These are phyloP conservation scores for Onychomys torridus DNA, from an alignment of 2,797 vertebrate species.

Conservation along the genomic window DNA sequence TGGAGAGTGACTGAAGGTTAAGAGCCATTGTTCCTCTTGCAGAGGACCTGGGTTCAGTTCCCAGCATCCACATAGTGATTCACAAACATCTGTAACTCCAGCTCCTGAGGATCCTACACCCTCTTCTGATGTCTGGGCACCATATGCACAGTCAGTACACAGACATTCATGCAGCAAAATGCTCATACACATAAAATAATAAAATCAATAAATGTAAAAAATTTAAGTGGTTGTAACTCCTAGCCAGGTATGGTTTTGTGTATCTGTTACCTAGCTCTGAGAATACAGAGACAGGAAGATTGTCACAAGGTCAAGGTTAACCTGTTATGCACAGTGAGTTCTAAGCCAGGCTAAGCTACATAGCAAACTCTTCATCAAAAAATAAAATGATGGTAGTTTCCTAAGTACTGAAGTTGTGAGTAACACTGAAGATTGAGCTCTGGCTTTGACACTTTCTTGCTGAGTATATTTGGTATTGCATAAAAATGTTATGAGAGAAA, in stretches of 20 bases:
- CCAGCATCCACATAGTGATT: background rate
- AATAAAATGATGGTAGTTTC: conserved; percentile 16
- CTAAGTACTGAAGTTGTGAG: conserved; percentile 22
- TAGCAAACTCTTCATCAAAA: background rate
- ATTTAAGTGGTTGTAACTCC: background rate
- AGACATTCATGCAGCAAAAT: background rate
- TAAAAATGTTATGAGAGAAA: conserved; percentile 21
- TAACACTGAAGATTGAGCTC: background rate
- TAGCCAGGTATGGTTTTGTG: background rate
- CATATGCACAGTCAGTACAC: background rate
- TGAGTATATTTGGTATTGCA: background rate
- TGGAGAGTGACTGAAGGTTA: background rate
- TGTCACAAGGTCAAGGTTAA: background rate
- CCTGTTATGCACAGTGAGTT: background rate
- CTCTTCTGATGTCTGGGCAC: background rate
- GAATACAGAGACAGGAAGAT: background rate
- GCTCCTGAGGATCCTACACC: background rate
- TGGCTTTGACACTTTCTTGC: background rate
- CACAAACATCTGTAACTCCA: background rate
- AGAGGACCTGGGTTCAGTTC: background rate
- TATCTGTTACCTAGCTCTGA: background rate
- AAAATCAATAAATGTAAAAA: background rate
- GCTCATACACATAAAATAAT: background rate
- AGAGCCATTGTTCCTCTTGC: background rate
- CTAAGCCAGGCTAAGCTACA: background rate